A percentile compares a stretch with the other conserved stretches of the same genome.
Conservation (phyloP, 2,888 invertebrate genomes). For the Drosophila trichaetosa region DNA sequence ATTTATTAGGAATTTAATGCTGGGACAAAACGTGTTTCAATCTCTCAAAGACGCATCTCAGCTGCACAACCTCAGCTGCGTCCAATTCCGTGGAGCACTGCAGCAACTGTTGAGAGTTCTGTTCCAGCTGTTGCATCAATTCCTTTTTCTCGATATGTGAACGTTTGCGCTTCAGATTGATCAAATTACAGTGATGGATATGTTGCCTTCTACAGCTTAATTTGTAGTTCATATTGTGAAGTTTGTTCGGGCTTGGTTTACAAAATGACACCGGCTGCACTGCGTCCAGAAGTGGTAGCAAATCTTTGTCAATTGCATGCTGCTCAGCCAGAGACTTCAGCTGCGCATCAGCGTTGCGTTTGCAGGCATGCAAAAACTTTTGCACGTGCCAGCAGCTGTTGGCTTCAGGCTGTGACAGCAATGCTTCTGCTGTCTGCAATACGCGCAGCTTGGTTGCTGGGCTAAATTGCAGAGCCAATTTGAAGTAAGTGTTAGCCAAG, state of each 20-base stretch:
- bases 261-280: neutral
- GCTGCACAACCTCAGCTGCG: conserved; percentile 20
- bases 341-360: conserved; percentile 20
- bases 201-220: conserved; percentile 3
- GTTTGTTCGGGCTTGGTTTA: neutral
- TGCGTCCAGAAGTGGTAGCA: conserved; percentile 28
- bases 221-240: conserved; percentile 7
- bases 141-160: conserved; percentile 13
- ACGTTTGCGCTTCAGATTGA: conserved; percentile 48
- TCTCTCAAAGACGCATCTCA: conserved; percentile 20
- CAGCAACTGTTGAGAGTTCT: conserved; percentile 9
- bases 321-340: conserved; percentile 32
- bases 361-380: conserved; percentile 47
- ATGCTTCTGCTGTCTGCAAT: conserved; percentile 24
- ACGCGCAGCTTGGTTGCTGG: conserved; percentile 24
- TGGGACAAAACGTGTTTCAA: conserved; percentile 29
- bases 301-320: neutral
- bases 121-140: conserved; percentile 39
- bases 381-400: conserved; percentile 51
- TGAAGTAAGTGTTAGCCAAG: conserved; percentile 47
- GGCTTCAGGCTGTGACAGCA: neutral
- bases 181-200: conserved; percentile 34
- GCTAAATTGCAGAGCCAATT: conserved; percentile 14
- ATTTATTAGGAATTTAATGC: neutral
- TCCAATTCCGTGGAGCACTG: conserved; percentile 15